Evolutionary conservation across 1,140 invertebrate genomes (phyloP), one percentile per base, ranked within the genome.

Genomic region (Steinernema feltiae): DNA sequence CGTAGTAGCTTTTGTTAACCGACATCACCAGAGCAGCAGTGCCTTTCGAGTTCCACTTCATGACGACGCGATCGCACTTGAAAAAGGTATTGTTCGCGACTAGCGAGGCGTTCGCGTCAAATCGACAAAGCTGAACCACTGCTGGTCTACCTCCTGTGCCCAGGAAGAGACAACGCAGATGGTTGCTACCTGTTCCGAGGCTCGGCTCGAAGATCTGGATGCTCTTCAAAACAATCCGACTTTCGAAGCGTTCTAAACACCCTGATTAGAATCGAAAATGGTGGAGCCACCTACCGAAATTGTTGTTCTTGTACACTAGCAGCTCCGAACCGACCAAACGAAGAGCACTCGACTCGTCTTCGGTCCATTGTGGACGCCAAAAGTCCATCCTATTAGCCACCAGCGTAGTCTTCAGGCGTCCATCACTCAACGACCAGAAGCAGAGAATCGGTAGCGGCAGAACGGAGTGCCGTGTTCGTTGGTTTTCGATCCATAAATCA

Each of bases 1-100:
- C 97, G 88, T 99, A 99, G 87, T 99, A 99, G 0, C 94, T 97
- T 75, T 92, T 91, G 70, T 94, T 93, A n/a, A 72, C 74, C 3
- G 83, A 77, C 15, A 78, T 76, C 29, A 80, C 80, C 24, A 85
- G 35, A 24, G 79, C 32, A 27, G 70, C 53, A 24, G 76, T 75
- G 27, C 77, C 80, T 53, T 85, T 84, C 30, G 35, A 72, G 72
- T 86, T 86, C 84, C 84, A 86, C 12, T 69, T 78, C 41, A 85
- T 72, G 1, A 48, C 35, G 46, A 80, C 83, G 17, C 76, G 72
- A 74, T 86, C 85, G 32, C 78, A 82, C 48, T 84, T 84, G 73
- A 80, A 84, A 27, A 84, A 78, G 0, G 82, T 78, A 27, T 80
- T 83, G 30, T 77, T 72, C n/a, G 46, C 69, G 31, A 86, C 73